Conservation (phyloP, 1,140 invertebrate genomes). For the Calephelis nemesis region DNA sequence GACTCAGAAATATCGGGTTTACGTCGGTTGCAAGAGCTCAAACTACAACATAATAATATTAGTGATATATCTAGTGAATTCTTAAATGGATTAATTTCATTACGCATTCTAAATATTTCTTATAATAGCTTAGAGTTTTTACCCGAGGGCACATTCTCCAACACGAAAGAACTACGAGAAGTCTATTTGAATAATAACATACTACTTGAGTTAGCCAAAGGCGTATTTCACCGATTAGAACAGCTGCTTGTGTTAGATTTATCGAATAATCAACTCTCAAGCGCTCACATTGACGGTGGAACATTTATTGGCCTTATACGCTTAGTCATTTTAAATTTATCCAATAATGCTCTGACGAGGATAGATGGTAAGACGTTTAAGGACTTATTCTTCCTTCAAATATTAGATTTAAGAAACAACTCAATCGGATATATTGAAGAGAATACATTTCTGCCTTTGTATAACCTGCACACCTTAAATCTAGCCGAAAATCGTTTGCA, state of each 20-base stretch:
- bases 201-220: conserved; percentile 87
- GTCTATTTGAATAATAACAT: conserved; percentile 91
- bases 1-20: conserved; percentile 86
- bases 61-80: conserved; percentile 88
- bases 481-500: conserved; percentile 91
- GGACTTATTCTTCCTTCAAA: conserved; percentile 92
- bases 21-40: conserved; percentile 86
- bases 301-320: conserved; percentile 92
- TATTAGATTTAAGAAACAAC: conserved; percentile 92
- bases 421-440: conserved; percentile 92
- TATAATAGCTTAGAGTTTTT: conserved; percentile 88
- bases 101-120: conserved; percentile 90
- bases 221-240: conserved; percentile 90
- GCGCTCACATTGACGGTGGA: conserved; percentile 88
- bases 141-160: conserved; percentile 88
- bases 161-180: conserved; percentile 87
- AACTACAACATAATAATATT: conserved; percentile 90
- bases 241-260: conserved; percentile 92
- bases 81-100: conserved; percentile 86
- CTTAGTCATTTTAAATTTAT: conserved; percentile 91
- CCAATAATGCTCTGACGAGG: conserved; percentile 89
- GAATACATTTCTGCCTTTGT: conserved; percentile 91
- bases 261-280: conserved; percentile 92
- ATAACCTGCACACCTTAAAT: conserved; percentile 92
- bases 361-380: conserved; percentile 93